These are phyloP conservation scores for Alectoris magna DNA, from an alignment of 2,797 vertebrate species.

Conservation along the genomic window DNA sequence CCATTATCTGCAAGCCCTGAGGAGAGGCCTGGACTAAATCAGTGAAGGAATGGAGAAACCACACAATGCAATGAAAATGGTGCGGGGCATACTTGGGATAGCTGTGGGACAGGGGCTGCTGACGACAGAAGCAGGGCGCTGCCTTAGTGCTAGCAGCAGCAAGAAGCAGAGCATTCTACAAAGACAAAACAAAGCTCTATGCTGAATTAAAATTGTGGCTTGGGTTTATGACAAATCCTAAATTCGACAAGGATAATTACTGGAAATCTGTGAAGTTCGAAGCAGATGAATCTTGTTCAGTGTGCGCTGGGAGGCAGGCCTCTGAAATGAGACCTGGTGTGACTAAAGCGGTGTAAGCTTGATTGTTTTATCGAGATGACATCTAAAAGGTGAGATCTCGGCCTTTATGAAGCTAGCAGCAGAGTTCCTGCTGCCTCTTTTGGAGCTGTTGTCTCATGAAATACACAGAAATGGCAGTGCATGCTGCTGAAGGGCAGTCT, in stretches of 20 bases:
- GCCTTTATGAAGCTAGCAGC: not conserved
- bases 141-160: slow-evolving; percentile 71
- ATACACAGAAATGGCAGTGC: not conserved
- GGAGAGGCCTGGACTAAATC: slow-evolving; percentile 83
- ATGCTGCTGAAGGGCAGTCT: not conserved
- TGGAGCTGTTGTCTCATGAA: not conserved
- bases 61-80: slow-evolving; percentile 80
- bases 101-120: slow-evolving; percentile 81
- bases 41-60: slow-evolving; percentile 81
- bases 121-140: slow-evolving; percentile 74
- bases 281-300: not conserved
- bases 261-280: slow-evolving; percentile 22
- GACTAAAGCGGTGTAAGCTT: not conserved
- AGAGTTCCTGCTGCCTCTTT: not conserved
- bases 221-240: slow-evolving; percentile 42
- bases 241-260: slow-evolving; percentile 30
- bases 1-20: slow-evolving; percentile 75
- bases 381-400: slow-evolving; percentile 21
- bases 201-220: slow-evolving; percentile 38
- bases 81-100: slow-evolving; percentile 80
- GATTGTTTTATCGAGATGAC: not conserved
- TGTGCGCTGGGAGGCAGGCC: not conserved
- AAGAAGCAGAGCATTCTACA: slow-evolving; percentile 19
- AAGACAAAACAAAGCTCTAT: slow-evolving; percentile 8
- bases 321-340: not conserved